Evolutionary conservation across 2,888 invertebrate genomes (phyloP), one percentile per base, ranked within the genome.

Genomic region (Drosophila kanekoi): DNA sequence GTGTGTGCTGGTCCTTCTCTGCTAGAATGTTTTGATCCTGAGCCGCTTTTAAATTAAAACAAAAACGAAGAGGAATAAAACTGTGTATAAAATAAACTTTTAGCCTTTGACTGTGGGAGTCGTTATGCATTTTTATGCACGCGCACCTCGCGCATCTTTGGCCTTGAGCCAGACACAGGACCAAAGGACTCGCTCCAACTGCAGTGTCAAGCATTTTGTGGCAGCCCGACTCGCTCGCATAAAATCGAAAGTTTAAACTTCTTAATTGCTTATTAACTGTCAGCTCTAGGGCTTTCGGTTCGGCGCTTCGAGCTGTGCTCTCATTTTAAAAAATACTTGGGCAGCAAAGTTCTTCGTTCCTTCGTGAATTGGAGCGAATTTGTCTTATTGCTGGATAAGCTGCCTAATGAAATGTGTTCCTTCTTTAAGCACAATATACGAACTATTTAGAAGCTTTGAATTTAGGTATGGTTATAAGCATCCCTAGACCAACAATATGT

Each of bases 91-190:
- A 84, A 81, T 78, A 81, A 77, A 84, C 85, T 87, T 83, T 81
- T 77, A 72, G 60, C 65, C 78, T 87, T 83, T 87, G 87, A 84
- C 82, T 84, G 72, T 84, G 76, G 62, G 63, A 49, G 66, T 66
- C 76, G 67, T 87, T 75, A 77, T 80, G 75, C 74, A 76, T 77
- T 80, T 77, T 80, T 67, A 66, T 67, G 72, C 72, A 61, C 65
- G 72, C 62, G 49, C 52, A 66, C 57, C 59, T 64, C 63, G 52
- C 72, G 37, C 65, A 45, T 58, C 58, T 51, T 47, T 64, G 73
- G 45, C 73, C 77, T 62, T 77, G 72, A 28, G 72, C 52, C 35
- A 35, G 28, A 53, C 53, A 51, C 56, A 48, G 48, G 16, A 49
- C 23, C 37, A 37, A 23, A 38, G 44, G 40, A 44, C 49, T 14